A percentile compares a stretch with the other conserved stretches of the same genome.
Evolutionary conservation across 2,797 vertebrate genomes (phyloP).

Genomic region (Philypnodon macrostomus): DNA sequence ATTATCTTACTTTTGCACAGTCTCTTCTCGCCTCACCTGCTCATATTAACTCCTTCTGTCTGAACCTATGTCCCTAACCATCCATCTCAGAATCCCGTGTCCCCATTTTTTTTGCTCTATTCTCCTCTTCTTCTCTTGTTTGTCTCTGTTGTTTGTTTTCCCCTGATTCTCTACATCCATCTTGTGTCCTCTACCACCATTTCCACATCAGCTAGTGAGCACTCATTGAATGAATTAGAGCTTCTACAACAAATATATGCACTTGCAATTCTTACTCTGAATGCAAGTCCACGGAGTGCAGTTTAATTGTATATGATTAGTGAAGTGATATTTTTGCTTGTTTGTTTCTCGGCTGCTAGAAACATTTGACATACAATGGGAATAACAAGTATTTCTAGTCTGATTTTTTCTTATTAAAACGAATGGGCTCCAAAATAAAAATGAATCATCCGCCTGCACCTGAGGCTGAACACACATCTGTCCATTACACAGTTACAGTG

Average conservation of each 20-base stretch:
- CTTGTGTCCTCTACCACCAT: conserved; percentile 20
- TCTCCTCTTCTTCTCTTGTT: conserved; percentile 65
- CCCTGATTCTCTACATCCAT: conserved; percentile 41
- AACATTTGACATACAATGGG: conserved; percentile 2
- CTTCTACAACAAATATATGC: not conserved
- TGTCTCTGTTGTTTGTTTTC: conserved; percentile 50
- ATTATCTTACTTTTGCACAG: conserved; percentile 4
- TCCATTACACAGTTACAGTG: too few species aligned
- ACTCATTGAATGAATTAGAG: conserved; percentile 37
- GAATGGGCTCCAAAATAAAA: not conserved
- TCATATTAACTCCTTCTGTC: conserved; percentile 30
- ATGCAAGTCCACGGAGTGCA: not conserved
- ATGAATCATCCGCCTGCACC: not conserved
- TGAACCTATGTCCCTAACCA: conserved; percentile 47
- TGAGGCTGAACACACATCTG: too few species aligned
- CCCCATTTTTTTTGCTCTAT: conserved; percentile 62
- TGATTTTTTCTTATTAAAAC: conserved; percentile 1
- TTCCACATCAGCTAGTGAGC: conserved; percentile 24
- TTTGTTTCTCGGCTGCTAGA: not conserved
- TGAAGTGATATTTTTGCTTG: conserved; percentile 2
- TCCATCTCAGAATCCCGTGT: conserved; percentile 57
- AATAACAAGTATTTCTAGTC: conserved; percentile 1
- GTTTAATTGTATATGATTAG: not conserved
- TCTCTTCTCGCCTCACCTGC: conserved; percentile 8
- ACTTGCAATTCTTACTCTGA: not conserved